Percentiles rank a stretch among this genome's conserved stretches.
Evolutionary conservation across 2,113 vertebrate genomes (phyloP).

Genomic region (Melierax canorus): DNA sequence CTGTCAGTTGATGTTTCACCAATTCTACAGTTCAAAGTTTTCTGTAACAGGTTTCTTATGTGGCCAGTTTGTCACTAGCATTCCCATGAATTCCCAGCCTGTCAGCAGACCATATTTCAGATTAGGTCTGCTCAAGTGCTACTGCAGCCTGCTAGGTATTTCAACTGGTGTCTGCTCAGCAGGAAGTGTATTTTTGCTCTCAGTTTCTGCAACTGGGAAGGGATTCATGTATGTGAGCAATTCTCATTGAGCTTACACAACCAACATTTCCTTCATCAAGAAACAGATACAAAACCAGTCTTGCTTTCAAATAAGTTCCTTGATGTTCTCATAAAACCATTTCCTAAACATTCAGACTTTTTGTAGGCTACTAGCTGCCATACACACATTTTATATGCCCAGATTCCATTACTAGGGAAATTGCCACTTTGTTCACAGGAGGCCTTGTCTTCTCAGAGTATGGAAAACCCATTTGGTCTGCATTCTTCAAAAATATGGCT

Average conservation of each 20-base stretch:
- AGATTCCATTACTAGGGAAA: background rate
- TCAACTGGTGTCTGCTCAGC: background rate
- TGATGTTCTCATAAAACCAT: background rate
- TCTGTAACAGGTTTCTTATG: fast-evolving
- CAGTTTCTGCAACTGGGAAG: background rate
- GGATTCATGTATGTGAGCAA: background rate
- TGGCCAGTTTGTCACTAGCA: background rate
- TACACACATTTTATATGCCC: background rate
- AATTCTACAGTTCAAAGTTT: background rate
- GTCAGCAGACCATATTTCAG: background rate
- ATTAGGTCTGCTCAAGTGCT: background rate
- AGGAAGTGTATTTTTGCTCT: background rate
- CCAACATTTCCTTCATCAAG: background rate
- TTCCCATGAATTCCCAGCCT: background rate
- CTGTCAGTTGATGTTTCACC: background rate
- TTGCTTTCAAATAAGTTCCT: background rate
- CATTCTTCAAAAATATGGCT: background rate
- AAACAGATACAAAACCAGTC: background rate
- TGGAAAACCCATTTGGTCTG: background rate
- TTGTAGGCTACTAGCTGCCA: background rate
- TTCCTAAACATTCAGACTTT: background rate
- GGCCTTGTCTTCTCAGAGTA: background rate
- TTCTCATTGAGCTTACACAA: background rate
- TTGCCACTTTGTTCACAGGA: background rate
- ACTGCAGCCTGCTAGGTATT: background rate